Evolutionary conservation across 2,797 vertebrate species (phyloP).

Genomic region (Alauda arvensis): DNA sequence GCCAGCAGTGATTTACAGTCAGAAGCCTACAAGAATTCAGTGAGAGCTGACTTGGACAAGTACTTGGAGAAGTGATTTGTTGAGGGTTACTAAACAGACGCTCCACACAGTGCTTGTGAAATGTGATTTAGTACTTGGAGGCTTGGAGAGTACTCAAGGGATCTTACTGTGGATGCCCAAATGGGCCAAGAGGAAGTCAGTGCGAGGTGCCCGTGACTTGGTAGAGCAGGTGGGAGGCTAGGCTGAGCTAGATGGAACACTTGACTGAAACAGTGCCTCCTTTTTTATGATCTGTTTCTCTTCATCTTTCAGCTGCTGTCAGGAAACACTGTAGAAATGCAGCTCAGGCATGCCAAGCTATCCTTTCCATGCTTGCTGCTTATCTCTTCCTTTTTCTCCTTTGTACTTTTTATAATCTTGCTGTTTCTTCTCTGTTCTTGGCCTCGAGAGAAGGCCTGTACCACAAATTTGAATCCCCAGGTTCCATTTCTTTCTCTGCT

Average conservation of each 20-base stretch:
- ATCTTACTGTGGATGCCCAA: neutral
- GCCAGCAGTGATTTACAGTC: neutral
- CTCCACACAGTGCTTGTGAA: neutral
- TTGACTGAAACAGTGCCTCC: neutral
- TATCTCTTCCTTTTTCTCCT: neutral
- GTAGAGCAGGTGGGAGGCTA: neutral
- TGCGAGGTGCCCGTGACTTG: rapidly evolving
- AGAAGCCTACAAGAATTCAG: neutral
- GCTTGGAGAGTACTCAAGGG: neutral
- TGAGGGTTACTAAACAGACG: neutral
- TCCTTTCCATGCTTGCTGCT: neutral
- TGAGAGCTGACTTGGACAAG: neutral
- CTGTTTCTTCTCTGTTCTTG: neutral
- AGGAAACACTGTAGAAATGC: neutral
- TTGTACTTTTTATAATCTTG: neutral
- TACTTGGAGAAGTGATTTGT: neutral
- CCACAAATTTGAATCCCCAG: neutral
- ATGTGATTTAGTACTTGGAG: neutral
- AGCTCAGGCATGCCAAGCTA: neutral
- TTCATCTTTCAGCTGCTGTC: neutral
- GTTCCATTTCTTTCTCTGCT: neutral
- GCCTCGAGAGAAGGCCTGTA: neutral
- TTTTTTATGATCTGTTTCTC: neutral
- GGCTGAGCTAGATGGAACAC: neutral
- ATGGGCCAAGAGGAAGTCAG: neutral